phyloP scores from a whole-genome alignment of 2,797 vertebrate genomes.

The Siniperca scherzeri region DNA sequence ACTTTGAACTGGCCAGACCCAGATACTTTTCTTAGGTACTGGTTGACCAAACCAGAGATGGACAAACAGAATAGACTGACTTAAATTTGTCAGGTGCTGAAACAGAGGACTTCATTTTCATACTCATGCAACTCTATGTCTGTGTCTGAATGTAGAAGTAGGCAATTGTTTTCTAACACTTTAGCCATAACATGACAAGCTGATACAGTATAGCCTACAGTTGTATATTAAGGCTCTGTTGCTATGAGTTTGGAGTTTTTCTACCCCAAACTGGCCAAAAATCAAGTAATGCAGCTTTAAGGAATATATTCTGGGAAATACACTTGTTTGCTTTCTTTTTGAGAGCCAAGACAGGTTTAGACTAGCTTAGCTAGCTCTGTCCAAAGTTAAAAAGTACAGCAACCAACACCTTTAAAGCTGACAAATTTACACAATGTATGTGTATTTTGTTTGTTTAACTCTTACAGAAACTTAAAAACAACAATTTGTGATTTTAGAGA shows the following conservation, averaged over 20 bases:
- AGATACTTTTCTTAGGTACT: not conserved
- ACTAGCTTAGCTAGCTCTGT: not conserved
- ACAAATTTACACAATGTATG: no score
- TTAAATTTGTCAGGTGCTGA: not conserved
- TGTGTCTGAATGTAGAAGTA: not conserved
- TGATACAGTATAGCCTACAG: not conserved
- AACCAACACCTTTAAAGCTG: not conserved
- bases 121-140: not conserved
- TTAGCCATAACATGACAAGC: not conserved
- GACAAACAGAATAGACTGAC: no score
- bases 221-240: not conserved
- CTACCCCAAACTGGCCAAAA: not conserved
- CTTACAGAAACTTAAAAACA: no score
- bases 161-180: not conserved
- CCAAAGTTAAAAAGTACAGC: not conserved
- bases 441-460: not conserved
- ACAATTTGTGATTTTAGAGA: no score
- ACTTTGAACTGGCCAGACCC: not conserved
- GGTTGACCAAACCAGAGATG: no score
- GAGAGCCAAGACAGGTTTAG: not conserved
- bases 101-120: not conserved
- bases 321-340: not conserved
- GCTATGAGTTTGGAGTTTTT: not conserved
- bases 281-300: not conserved
- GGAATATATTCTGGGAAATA: not conserved